Evolutionary conservation across 2,797 vertebrate species (phyloP), one percentile per base, ranked within the genome.

Genomic region (Telmatherina bonti): DNA sequence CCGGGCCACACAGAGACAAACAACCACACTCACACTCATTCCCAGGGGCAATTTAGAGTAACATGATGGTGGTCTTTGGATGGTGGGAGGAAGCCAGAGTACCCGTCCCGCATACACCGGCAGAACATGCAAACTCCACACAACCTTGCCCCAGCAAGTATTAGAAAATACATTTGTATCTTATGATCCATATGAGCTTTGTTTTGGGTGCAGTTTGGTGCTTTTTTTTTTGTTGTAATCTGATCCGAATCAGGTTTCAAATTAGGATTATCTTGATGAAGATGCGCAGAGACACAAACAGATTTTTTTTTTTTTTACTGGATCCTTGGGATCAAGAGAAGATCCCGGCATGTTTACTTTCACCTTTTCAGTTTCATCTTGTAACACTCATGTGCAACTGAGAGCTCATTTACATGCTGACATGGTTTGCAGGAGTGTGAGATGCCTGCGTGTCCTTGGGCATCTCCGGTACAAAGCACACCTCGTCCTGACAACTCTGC

Each of bases 401-500:
- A 49, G n/a, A 26, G 9, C 24, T 62, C 3, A 56, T 68, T n/a
- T 64, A 20, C 45, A 53, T 52, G 26, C 64, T 54, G 66, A 29
- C 27, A 9, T 78, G 68, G 70, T 70, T 63, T 81, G 60, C 66
- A 99, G 98, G 96, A 97, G 51, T 99, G 98, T 88, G 93, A 96
- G 72, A 84, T 95, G 88, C 76, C 91, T 7, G 58, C 89, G 15
- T 99, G 98, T 89, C 93, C 93, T 7, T 77, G 92, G 75, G 70
- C 92, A 15, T 85, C 93, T 45, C 81, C 92, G 7, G 62, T 76
- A 45, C 90, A 93, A 67, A 94, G 93, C 83, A 97, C 96, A 10
- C 88, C 93, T 3, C 89, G 92, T 70, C 95, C 96, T 43, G 75
- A 90, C 57, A 83, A 89, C 88, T 90, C 90, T 0, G 72, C 85